phyloP scores from a whole-genome alignment of 2,797 vertebrate species.

The Brachymystax lenok region DNA sequence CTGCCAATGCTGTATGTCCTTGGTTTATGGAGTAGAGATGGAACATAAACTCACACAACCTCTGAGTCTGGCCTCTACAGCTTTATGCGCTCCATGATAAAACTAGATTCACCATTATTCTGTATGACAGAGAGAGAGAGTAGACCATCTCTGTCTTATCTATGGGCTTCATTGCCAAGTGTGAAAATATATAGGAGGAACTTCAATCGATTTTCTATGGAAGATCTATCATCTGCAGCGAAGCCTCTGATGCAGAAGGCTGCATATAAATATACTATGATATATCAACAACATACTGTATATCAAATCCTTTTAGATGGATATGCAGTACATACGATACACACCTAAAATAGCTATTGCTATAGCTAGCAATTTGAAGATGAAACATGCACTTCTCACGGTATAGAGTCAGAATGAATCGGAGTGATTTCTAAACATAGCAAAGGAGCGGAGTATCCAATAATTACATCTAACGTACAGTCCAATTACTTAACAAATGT shows the following conservation, averaged over 20 bases:
- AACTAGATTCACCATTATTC: conserved; percentile 10
- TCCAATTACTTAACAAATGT: neutral
- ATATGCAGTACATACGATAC: neutral
- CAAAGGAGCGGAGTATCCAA: neutral
- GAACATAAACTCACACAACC: conserved; percentile 29
- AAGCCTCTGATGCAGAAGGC: neutral
- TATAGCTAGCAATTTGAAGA: neutral
- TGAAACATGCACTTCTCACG: neutral
- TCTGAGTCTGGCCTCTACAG: conserved; percentile 31
- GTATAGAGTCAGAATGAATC: neutral
- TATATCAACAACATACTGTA: neutral
- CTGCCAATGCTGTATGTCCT: neutral
- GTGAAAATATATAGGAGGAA: neutral
- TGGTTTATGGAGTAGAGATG: conserved; percentile 28
- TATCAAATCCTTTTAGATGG: neutral
- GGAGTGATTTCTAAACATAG: neutral
- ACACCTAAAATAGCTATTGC: neutral
- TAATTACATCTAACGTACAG: neutral
- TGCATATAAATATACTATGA: neutral
- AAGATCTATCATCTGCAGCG: neutral
- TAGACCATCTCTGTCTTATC: neutral
- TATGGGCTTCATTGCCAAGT: neutral
- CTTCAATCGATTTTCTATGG: neutral
- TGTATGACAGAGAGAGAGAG: conserved; percentile 28
- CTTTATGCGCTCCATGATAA: conserved; percentile 7